A percentile compares a stretch with the other conserved stretches of the same genome.
These are phyloP conservation scores for Leucoraja ocellata DNA, from an alignment of 2,797 vertebrate species.

Conservation along the genomic window DNA sequence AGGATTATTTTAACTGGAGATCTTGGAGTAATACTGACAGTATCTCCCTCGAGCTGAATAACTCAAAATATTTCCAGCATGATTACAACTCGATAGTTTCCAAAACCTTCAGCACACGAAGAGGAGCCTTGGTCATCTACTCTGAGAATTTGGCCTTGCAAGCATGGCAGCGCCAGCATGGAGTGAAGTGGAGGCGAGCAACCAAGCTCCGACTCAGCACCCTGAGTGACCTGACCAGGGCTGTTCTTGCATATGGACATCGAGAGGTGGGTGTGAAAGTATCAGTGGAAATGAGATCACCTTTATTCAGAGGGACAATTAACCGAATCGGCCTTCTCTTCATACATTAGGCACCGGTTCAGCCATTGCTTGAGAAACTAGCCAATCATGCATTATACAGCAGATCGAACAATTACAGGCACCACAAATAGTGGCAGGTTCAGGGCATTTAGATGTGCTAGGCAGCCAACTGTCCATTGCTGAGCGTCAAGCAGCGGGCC, in stretches of 20 bases:
- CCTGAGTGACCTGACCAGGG: constrained; percentile 57
- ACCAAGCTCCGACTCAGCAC: constrained; percentile 48
- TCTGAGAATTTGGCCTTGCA: constrained; percentile 61
- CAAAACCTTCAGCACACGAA: constrained; percentile 70
- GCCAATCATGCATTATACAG: not conserved
- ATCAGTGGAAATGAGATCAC: not conserved
- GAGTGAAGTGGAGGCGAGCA: constrained; percentile 48
- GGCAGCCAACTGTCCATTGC: not conserved
- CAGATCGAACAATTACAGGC: not conserved
- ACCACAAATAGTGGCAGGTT: too few relatives aligned
- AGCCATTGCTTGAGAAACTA: not conserved
- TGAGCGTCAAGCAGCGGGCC: not conserved
- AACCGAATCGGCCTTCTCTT: not conserved
- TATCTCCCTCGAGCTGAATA: constrained; percentile 49
- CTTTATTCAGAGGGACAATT: not conserved
- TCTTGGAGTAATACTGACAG: constrained; percentile 52
- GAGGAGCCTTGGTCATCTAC: constrained; percentile 60
- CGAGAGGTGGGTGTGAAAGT: constrained; percentile 53
- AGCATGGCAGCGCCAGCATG: constrained; percentile 42
- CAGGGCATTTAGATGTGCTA: too few relatives aligned
- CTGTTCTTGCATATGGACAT: constrained; percentile 53
- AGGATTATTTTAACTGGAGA: constrained; percentile 75
- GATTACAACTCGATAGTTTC: constrained; percentile 50
- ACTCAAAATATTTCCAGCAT: not conserved
- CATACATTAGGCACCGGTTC: not conserved